Base-by-base conservation (phyloP, 2,797 vertebrate genomes). In the Cetoscarus ocellatus region DNA sequence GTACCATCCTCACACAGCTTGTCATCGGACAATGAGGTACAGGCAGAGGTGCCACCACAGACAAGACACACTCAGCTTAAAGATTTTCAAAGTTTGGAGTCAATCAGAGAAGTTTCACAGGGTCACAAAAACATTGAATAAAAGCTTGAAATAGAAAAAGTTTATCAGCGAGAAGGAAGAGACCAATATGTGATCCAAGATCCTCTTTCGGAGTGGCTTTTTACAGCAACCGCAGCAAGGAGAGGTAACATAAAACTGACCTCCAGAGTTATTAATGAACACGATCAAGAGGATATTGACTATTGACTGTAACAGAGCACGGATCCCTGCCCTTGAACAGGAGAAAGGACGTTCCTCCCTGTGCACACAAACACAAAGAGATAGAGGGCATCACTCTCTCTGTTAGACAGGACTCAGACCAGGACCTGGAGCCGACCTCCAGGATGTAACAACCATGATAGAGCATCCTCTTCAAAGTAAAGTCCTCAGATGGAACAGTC, bases 251-350 rank as follows among this genome's bases (percentile, higher is more conserved):
- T 65, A 61, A 80, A 76, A 77, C 78, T 76, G 77, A 78, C 76
- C 77, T 84, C 80, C 52, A 51, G 71, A 75, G 86, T 87, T 83
- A 83, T 88, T 87, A 85, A 79, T 80, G 82, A 86, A 71, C 79
- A 67, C 75, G 27, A 69, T 82, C 62, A 75, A 63, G 62, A 77
- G 42, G 77, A 75, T 84, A 91, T 87, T 70, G 90, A 89, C 80
- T 82, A 66, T 64, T 79, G 79, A 80, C 57, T 79, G 84, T 80
- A 84, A 90, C 55, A 62, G 5, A 69, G 81, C 83, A 67, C 75
- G 7, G 60, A 77, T 48, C 63, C 38, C 72, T 75, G 88, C 17
- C 91, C 90, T 91, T 90, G 82, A 84, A 81, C 45, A 50, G 48
- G 82, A 89, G 81, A 78, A 73, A 80, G 85, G 88, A 70, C 81